A percentile compares a stretch with the other conserved stretches of the same genome.
These are phyloP conservation scores for Anorthoa munda DNA, from an alignment of 2,888 invertebrate genomes.

Conservation along the genomic window DNA sequence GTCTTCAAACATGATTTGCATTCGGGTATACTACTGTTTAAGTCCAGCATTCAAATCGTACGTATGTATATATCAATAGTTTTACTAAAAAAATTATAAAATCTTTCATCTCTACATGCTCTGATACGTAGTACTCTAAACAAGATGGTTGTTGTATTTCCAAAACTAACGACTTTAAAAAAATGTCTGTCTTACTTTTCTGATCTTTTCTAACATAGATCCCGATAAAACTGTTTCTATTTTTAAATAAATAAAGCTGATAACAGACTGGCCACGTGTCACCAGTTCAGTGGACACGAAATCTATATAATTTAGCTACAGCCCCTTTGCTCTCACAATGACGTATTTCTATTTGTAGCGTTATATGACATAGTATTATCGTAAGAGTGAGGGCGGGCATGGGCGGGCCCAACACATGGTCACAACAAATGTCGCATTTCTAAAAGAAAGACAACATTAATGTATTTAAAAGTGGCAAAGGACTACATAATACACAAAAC, in stretches of 20 bases:
- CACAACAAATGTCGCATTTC: slow-evolving; percentile 80
- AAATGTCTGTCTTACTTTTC: not conserved
- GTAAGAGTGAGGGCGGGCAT: slow-evolving; percentile 68
- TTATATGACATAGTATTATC: slow-evolving; percentile 62
- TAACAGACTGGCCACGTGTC: slow-evolving; percentile 65
- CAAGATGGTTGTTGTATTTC: no score
- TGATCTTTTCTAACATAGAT: not conserved
- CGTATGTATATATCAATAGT: no score
- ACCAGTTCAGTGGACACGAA: slow-evolving; percentile 63
- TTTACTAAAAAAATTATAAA: no score
- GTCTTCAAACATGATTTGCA: no score
- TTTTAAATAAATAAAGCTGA: slow-evolving; percentile 2
- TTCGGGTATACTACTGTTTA: no score
- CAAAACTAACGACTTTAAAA: no score
- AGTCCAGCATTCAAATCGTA: no score
- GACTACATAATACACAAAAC: not conserved
- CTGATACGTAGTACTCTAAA: no score
- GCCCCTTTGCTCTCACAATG: slow-evolving; percentile 41
- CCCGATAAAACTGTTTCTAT: not conserved
- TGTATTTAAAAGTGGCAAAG: not conserved
- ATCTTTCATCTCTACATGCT: no score
- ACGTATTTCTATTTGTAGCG: slow-evolving; percentile 66
- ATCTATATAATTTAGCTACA: slow-evolving; percentile 63
- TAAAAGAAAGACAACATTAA: not conserved
- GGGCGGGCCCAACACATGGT: slow-evolving; percentile 81